phyloP scores from a whole-genome alignment of 2,113 vertebrate species.

The Chamaetylas fuelleborni region DNA sequence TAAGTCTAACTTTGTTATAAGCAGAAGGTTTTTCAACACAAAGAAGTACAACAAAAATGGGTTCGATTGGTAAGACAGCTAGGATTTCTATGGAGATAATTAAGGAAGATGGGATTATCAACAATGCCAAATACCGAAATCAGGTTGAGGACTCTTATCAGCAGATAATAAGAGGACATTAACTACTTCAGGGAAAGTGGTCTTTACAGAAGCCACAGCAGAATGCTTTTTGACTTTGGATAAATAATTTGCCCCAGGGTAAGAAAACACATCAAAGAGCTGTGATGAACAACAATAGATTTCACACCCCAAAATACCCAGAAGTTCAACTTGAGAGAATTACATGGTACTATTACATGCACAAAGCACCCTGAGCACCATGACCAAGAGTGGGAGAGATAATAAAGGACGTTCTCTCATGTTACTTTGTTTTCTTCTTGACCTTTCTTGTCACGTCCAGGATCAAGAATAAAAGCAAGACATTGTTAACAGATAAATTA shows the following conservation, averaged over 20 bases:
- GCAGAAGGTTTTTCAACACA: not conserved
- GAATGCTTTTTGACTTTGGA: not conserved
- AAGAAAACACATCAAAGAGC: not conserved
- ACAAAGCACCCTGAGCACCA: not conserved
- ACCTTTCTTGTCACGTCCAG: not conserved
- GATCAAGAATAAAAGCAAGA: not conserved
- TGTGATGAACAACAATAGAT: not conserved
- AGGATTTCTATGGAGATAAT: not conserved
- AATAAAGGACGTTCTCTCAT: not conserved
- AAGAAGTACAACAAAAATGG: not conserved
- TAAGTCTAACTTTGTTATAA: not conserved
- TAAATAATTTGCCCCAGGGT: not conserved
- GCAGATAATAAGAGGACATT: not conserved
- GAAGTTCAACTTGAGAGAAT: not conserved
- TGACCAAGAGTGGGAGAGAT: not conserved
- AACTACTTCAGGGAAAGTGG: not conserved
- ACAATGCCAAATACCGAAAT: not conserved
- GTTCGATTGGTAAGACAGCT: not conserved
- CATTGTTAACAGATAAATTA: not conserved
- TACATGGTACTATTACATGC: not conserved
- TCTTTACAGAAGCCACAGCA: conserved; percentile 16
- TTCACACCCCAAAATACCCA: not conserved
- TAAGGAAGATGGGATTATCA: not conserved
- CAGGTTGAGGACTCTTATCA: not conserved
- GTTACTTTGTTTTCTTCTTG: not conserved